Evolutionary conservation across 2,113 vertebrate species (phyloP), one percentile per base, ranked within the genome.

Genomic region (Aphyosemion australe): DNA sequence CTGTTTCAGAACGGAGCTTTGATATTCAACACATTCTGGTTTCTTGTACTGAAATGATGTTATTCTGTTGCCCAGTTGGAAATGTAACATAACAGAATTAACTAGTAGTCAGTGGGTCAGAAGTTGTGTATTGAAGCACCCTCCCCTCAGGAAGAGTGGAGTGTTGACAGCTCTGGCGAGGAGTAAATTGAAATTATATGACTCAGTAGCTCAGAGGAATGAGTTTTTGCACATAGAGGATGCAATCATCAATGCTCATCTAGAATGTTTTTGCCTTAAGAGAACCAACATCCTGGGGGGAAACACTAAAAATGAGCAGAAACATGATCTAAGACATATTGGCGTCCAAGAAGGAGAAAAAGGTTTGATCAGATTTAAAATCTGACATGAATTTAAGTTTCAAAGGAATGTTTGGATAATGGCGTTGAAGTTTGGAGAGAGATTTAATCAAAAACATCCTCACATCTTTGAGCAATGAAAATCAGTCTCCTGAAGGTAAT

Each of bases 151-250:
- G 77, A 73, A 58, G 50, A 48, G 14, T 53, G 42, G 42, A 68
- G 76, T 74, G 71, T 74, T 78, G 76, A 76, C 79, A 76, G 74
- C 43, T 37, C 15, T 16, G 41, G 43, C 52, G 62, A 26, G 46
- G 57, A 61, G 59, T 45, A 79, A 72, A 79, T 56, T 65, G 72
- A 69, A 85, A 63, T 69, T 48, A 79, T 37, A 37, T 71, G 62
- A 79, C 69, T 72, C 68, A 66, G 54, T 32, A 63, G 69, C 72
- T 78, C 69, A 18, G 53, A 83, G 62, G 64, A 64, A 54, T 53
- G 20, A 43, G 6, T 49, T 60, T 47, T 69, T 61, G 72, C 21
- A 8, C 46, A 55, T 19, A 63, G 67, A 57, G 53, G 46, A 58
- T 54, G 31, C 69, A 72, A 76, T 74, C 74, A 68, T 61, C 45